phyloP scores from a whole-genome alignment of 2,113 vertebrate species.

The Silurus asotus region DNA sequence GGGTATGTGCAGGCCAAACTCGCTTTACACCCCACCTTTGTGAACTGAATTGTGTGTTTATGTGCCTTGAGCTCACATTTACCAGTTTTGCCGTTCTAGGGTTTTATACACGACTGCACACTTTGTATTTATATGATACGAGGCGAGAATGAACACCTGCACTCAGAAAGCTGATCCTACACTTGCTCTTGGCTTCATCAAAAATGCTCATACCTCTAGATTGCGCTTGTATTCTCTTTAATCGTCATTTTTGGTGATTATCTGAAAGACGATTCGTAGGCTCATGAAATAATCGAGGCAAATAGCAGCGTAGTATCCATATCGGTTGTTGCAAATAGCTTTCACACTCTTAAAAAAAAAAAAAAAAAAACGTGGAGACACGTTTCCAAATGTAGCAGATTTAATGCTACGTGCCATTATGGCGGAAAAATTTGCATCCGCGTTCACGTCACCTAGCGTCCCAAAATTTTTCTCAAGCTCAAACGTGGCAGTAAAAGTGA shows the following conservation, averaged over 20 bases:
- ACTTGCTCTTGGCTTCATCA: neutral
- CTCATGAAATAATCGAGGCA: neutral
- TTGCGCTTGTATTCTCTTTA: neutral
- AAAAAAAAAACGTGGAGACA: neutral
- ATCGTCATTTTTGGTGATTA: neutral
- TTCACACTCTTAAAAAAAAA: neutral
- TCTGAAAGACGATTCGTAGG: neutral
- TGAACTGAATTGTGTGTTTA: neutral
- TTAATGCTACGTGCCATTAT: too few relatives aligned
- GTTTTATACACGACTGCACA: neutral
- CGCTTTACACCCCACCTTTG: constrained; percentile 28
- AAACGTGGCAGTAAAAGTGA: neutral
- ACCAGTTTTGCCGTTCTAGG: neutral
- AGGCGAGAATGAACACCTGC: neutral
- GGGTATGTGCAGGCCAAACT: constrained; percentile 29
- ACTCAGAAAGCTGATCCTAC: neutral
- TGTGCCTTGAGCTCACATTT: neutral
- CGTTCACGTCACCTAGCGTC: neutral
- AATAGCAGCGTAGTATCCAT: neutral
- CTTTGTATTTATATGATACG: neutral
- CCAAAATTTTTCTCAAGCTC: neutral
- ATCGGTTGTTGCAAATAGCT: neutral
- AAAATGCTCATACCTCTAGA: neutral
- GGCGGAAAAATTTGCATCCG: too few relatives aligned
- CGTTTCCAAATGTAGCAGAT: neutral